Evolutionary conservation across 2,797 vertebrate genomes (phyloP).

Genomic region (Oceanodroma leucorhoa): DNA sequence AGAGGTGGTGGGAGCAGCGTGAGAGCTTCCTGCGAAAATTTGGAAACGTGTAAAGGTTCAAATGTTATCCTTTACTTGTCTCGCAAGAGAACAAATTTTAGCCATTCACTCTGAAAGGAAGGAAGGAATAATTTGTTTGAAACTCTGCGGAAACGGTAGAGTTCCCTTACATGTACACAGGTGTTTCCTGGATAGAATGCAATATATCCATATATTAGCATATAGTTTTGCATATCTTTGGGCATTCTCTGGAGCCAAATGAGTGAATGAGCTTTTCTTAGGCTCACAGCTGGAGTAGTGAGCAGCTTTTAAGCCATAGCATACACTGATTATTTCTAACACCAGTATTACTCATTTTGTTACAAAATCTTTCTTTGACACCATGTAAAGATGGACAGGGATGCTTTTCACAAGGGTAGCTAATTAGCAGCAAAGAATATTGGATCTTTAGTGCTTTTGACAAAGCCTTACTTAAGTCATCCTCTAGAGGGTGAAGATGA

Average conservation of each 20-base stretch:
- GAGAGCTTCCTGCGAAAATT: not conserved
- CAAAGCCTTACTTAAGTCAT: not conserved
- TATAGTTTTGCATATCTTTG: not conserved
- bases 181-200: not conserved
- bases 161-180: not conserved
- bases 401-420: not conserved
- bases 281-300: not conserved
- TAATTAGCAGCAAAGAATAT: not conserved
- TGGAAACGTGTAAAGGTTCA: not conserved
- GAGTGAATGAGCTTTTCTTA: not conserved
- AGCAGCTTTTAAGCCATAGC: not conserved
- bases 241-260: not conserved
- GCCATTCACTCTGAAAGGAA: not conserved
- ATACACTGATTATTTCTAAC: not conserved
- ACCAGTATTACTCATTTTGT: not conserved
- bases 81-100: not conserved
- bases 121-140: conserved; percentile 37
- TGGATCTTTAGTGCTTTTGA: not conserved
- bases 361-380: not conserved
- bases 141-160: not conserved
- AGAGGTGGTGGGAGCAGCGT: not conserved
- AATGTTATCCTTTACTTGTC: not conserved
- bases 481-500: not conserved
- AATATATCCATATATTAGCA: not conserved
- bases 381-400: not conserved